These are phyloP conservation scores for Luperina testacea DNA, from an alignment of 2,888 invertebrate species.

Conservation along the genomic window DNA sequence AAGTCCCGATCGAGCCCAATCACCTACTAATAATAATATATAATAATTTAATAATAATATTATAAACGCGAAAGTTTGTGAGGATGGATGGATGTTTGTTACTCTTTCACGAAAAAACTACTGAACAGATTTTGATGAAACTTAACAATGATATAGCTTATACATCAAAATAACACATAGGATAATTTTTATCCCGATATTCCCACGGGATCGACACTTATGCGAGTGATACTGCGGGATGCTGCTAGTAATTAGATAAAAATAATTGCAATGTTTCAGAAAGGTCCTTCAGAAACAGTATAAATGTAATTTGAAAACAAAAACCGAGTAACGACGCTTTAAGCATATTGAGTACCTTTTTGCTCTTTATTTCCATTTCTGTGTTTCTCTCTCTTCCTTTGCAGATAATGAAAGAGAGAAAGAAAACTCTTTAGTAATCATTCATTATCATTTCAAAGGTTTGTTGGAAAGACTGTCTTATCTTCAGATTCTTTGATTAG, in stretches of 20 bases:
- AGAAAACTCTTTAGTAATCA: slow-evolving; percentile 13
- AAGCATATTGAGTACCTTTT: slow-evolving; percentile 42
- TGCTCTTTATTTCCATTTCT: slow-evolving; percentile 14
- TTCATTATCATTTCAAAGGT: slow-evolving; percentile 34
- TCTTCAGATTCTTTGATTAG: slow-evolving; percentile 4
- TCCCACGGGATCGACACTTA: no score
- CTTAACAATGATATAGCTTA: no score
- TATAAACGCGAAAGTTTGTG: no score
- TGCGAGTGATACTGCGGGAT: no score
- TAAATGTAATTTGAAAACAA: slow-evolving; percentile 52
- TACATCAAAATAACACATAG: no score
- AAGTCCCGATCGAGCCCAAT: no score
- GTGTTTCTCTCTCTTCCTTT: background rate
- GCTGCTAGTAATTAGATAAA: slow-evolving; percentile 24
- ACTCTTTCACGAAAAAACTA: no score
- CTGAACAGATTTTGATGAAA: no score
- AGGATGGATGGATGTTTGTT: no score
- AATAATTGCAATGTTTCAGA: slow-evolving; percentile 24
- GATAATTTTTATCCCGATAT: no score
- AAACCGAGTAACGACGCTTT: slow-evolving; percentile 37
- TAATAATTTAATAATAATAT: no score
- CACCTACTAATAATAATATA: no score
- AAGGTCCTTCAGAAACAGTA: slow-evolving; percentile 24
- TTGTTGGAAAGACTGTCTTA: slow-evolving; percentile 7
- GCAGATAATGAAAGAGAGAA: slow-evolving; percentile 2